These are phyloP conservation scores for Auanema freiburgensis DNA, from an alignment of 2,888 invertebrate genomes.

Conservation along the genomic window DNA sequence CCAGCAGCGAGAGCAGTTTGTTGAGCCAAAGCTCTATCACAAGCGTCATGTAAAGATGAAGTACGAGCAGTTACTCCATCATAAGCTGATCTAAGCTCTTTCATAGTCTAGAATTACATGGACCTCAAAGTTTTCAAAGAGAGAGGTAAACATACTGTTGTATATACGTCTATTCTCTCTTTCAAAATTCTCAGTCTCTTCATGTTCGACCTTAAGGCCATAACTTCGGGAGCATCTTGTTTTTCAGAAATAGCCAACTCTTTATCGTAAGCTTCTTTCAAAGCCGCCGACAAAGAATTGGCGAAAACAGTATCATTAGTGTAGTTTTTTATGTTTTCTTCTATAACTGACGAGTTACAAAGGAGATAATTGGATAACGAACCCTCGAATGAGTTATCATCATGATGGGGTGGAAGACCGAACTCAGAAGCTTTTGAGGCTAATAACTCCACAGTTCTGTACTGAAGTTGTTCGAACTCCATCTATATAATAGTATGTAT, in stretches of 20 bases:
- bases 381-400: constrained; percentile 15
- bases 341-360: not conserved
- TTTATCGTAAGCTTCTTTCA: constrained; percentile 10
- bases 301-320: constrained; percentile 12
- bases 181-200: constrained; percentile 29
- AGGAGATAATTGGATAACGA: not conserved
- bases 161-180: constrained; percentile 33
- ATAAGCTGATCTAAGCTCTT: constrained; percentile 49
- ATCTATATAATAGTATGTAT: constrained; percentile 16
- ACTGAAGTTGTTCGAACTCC: constrained; percentile 42
- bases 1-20: constrained; percentile 60
- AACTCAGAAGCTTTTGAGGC: constrained; percentile 29
- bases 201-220: constrained; percentile 40
- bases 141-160: constrained; percentile 20
- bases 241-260: constrained; percentile 20
- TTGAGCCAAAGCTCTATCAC: constrained; percentile 59
- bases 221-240: constrained; percentile 25
- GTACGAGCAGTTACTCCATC: constrained; percentile 57
- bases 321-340: not conserved
- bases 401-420: constrained; percentile 29
- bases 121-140: constrained; percentile 1
- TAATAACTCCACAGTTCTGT: constrained; percentile 40
- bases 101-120: constrained; percentile 45
- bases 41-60: constrained; percentile 60
- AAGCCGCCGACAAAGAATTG: constrained; percentile 13